Base-by-base conservation (phyloP, 1,140 invertebrate species). In the Papilio glaucus region DNA sequence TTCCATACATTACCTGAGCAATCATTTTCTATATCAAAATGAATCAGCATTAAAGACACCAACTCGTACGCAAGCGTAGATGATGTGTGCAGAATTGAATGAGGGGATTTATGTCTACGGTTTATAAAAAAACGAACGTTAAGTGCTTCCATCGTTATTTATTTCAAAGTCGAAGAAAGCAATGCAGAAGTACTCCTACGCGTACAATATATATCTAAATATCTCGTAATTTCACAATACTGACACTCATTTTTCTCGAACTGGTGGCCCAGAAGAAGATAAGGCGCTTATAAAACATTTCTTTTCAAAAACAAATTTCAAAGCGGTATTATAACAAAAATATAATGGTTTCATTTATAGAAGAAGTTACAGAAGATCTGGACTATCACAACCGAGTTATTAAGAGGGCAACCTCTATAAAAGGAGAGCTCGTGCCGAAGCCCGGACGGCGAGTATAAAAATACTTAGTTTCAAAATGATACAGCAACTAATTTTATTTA, bases 131-230 rank as follows among this genome's bases (percentile, higher is more conserved):
- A 24, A 24, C 18, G 0, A 49, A 49, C 45, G 21, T 49, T 49
- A 18, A 49, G 45, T n/a, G 9, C 49, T 26, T 53, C 24, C 49
- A 24, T 24, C 21, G n/a, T 53, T 53, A 53, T 24, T 53, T 10
- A 53, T 12, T 53, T 53, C 21, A 53, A 53, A 53, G 21, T 53
- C 49, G 49, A 53, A 53, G 45, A 49, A 49, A 49, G 45, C 45
- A 21, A 49, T 49, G 45, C 18, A 49, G 45, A 49, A 21, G n/a
- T 53, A 24, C 49, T 53, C 49, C 49, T 26, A 53, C 49, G 45
- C 10, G 45, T 21, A 49, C n/a, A n/a, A 33, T 33, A 33, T 26
- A 53, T 53, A 24, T 53, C 12, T 53, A 53, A 53, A 53, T 53
- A 26, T 53, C 21, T 18, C 12, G 18, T 24, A 53, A 53, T 53